Conservation (phyloP, 2,113 vertebrate genomes). For the Andinoacara biseriatus region DNA sequence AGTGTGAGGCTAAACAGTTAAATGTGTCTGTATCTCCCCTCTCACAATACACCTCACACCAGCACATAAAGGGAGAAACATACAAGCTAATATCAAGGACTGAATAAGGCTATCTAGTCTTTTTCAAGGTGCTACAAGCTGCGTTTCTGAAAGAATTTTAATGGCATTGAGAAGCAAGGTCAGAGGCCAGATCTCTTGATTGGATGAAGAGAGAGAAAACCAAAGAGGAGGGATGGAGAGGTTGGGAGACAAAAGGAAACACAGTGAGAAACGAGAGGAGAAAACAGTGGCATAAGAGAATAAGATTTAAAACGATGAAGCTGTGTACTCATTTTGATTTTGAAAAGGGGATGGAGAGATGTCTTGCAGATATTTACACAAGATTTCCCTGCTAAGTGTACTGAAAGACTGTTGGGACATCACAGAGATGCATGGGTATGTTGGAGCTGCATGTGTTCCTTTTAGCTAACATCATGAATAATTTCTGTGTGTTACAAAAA, state of each 20-base stretch:
- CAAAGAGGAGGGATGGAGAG: background rate
- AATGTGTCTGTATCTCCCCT: background rate
- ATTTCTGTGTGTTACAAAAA: background rate
- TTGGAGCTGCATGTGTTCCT: slow-evolving; percentile 27
- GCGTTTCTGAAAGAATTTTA: slow-evolving; percentile 58
- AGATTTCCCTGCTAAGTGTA: slow-evolving; percentile 34
- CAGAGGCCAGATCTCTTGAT: slow-evolving; percentile 65
- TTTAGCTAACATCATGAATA: slow-evolving; percentile 15
- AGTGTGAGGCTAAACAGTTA: background rate
- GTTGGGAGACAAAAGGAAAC: background rate
- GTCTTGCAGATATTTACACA: slow-evolving; percentile 28
- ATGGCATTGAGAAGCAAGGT: slow-evolving; percentile 59
- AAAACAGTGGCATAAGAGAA: slow-evolving; percentile 3
- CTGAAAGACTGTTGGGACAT: slow-evolving; percentile 27
- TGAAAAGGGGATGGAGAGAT: slow-evolving; percentile 18
- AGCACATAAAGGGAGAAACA: slow-evolving; percentile 9
- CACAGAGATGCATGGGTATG: slow-evolving; percentile 32
- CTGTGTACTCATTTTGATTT: slow-evolving; percentile 10
- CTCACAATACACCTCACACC: background rate
- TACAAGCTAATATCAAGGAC: background rate
- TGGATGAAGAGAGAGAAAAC: slow-evolving; percentile 20
- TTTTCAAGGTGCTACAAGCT: slow-evolving; percentile 22
- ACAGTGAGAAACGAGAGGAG: background rate
- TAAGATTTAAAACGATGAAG: background rate
- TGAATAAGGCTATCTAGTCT: slow-evolving; percentile 13